A percentile compares a stretch with the other conserved stretches of the same genome.
These are phyloP conservation scores for Miichthys miiuy DNA, from an alignment of 2,797 vertebrate species.

Conservation along the genomic window DNA sequence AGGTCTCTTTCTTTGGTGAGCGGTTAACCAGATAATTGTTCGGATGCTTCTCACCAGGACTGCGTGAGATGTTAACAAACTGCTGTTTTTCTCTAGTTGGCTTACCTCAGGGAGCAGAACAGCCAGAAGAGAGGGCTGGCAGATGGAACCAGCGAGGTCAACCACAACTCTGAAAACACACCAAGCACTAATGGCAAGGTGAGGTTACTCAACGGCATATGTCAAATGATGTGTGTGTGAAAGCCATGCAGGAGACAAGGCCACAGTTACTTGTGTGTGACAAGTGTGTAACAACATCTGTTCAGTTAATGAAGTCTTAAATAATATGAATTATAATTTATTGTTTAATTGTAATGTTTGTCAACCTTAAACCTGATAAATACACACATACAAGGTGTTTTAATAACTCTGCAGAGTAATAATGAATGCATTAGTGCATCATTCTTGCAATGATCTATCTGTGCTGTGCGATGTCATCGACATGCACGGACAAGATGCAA, in stretches of 20 bases:
- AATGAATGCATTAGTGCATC: not conserved
- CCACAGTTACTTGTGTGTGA: slow-evolving; percentile 3
- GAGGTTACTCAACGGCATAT: slow-evolving; percentile 54
- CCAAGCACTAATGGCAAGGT: slow-evolving; percentile 95
- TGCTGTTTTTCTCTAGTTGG: slow-evolving; percentile 81
- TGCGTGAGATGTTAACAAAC: slow-evolving; percentile 6
- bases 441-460: not conserved
- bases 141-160: slow-evolving; percentile 89
- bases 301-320: not conserved
- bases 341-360: not conserved
- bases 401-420: not conserved
- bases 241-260: not conserved
- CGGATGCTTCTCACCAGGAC: not conserved
- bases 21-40: slow-evolving; percentile 15
- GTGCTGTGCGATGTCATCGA: not conserved
- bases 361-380: not conserved
- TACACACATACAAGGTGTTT: not conserved
- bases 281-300: slow-evolving; percentile 20
- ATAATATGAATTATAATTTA: not conserved
- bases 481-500: slow-evolving; percentile 7
- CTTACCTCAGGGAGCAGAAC: slow-evolving; percentile 94
- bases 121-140: slow-evolving; percentile 90
- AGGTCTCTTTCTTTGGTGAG: not conserved
- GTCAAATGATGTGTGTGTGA: not conserved
- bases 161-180: slow-evolving; percentile 88